Evolutionary conservation across 2,888 invertebrate species (phyloP).

Genomic region (Acleris holmiana): DNA sequence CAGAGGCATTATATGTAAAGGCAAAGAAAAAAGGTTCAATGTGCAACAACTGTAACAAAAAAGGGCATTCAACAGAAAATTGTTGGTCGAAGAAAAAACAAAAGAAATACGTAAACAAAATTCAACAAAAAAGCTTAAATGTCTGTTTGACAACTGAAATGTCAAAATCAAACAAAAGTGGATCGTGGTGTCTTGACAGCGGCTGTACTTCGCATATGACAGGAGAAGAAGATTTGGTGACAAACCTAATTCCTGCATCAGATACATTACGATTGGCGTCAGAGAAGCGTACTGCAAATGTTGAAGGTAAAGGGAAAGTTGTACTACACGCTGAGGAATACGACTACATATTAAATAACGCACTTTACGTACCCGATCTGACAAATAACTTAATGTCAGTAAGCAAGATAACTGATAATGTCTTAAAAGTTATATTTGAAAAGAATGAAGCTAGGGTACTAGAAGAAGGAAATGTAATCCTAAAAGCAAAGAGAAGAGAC

Average conservation of each 20-base stretch:
- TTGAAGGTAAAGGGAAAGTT: conserved; percentile 1
- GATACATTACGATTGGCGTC: conserved; percentile 6
- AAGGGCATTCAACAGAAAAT: conserved; percentile 7
- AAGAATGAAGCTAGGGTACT: no score
- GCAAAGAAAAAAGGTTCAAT: conserved; percentile 2
- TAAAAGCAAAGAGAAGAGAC: no score
- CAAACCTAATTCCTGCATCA: background rate
- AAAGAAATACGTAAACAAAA: background rate
- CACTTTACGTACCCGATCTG: no score
- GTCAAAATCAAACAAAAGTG: no score
- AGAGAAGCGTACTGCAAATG: conserved; percentile 7
- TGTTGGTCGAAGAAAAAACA: conserved; percentile 18
- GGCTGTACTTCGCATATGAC: conserved; percentile 38
- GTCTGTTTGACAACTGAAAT: background rate
- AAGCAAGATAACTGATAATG: no score
- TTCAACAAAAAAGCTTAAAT: background rate
- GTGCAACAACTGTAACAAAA: conserved; percentile 26
- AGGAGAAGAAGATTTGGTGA: conserved; percentile 2
- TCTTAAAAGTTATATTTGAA: no score
- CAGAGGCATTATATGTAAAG: conserved; percentile 6
- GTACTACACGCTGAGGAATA: no score
- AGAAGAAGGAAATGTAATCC: no score
- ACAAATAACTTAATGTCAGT: no score
- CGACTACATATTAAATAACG: no score
- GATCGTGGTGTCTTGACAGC: conserved; percentile 23